These are phyloP conservation scores for Antrozous pallidus DNA, from an alignment of 2,797 vertebrate species.

Conservation along the genomic window DNA sequence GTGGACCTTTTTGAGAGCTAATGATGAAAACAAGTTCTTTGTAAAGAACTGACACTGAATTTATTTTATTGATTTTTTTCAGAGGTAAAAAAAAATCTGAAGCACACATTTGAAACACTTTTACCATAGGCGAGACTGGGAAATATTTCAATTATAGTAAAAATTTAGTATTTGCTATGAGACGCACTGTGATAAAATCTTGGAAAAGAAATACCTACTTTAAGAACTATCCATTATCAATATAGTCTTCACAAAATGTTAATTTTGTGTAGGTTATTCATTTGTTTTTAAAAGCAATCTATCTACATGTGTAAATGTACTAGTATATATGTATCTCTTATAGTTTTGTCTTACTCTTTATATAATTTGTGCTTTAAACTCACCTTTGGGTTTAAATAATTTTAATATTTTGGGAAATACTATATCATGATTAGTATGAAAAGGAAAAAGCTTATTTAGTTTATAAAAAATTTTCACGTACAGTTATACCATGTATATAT, in stretches of 20 bases:
- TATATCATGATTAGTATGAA: neutral
- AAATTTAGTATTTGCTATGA: neutral
- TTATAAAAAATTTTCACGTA: neutral
- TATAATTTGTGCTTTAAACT: neutral
- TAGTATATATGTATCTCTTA: neutral
- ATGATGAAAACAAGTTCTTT: slow-evolving; percentile 23
- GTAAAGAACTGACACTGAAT: neutral
- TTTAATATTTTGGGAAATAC: neutral
- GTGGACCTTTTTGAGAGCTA: neutral
- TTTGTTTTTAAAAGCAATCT: neutral
- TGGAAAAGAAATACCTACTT: neutral
- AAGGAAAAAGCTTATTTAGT: neutral
- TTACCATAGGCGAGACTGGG: neutral
- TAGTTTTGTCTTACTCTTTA: neutral
- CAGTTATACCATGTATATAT: neutral
- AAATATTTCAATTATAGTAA: slow-evolving; percentile 24
- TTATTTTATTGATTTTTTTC: neutral
- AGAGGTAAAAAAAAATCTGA: too few species aligned
- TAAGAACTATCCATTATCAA: neutral
- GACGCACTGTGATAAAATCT: neutral
- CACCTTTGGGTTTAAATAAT: neutral
- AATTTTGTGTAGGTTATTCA: neutral
- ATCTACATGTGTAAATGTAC: neutral
- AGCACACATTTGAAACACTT: neutral
- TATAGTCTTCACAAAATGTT: neutral